A percentile compares a stretch with the other conserved stretches of the same genome.
phyloP scores from a whole-genome alignment of 2,888 invertebrate genomes.

The Blomia tropicalis region DNA sequence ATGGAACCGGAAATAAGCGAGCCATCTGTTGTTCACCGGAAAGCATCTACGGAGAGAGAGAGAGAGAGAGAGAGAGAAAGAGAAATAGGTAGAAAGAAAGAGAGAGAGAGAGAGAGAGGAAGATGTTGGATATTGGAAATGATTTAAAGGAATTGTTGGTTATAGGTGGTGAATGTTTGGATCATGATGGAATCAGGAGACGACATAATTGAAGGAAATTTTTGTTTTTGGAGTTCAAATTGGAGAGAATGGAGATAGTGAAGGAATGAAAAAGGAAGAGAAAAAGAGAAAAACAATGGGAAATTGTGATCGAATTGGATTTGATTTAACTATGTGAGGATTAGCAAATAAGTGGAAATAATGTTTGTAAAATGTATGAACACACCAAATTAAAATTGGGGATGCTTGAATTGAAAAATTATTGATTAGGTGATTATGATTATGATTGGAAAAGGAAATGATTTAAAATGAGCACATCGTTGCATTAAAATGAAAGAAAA shows the following conservation, averaged over 20 bases:
- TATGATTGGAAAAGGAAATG: no score
- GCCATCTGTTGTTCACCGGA: constrained; percentile 99
- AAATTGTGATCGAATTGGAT: no score
- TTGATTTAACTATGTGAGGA: no score
- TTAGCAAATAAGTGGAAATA: no score
- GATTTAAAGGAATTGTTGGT: background rate
- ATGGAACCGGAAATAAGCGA: constrained; percentile 98
- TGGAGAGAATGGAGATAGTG: background rate
- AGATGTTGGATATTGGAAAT: background rate
- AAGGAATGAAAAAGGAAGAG: background rate
- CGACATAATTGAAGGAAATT: background rate
- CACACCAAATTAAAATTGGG: no score
- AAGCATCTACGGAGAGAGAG: constrained; percentile 60
- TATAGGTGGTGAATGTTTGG: background rate
- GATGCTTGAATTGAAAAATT: no score
- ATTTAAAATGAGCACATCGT: no score
- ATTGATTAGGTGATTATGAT: no score
- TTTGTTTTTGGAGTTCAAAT: background rate
- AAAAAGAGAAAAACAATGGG: background rate
- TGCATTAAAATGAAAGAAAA: no score
- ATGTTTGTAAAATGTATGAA: no score
- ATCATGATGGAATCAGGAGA: background rate
- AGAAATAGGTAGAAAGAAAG: constrained; percentile 20
- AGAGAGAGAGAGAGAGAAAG: constrained; percentile 24
- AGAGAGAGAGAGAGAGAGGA: constrained; percentile 9